Conservation (phyloP, 2,113 vertebrate species). For the Otolemur garnettii region DNA sequence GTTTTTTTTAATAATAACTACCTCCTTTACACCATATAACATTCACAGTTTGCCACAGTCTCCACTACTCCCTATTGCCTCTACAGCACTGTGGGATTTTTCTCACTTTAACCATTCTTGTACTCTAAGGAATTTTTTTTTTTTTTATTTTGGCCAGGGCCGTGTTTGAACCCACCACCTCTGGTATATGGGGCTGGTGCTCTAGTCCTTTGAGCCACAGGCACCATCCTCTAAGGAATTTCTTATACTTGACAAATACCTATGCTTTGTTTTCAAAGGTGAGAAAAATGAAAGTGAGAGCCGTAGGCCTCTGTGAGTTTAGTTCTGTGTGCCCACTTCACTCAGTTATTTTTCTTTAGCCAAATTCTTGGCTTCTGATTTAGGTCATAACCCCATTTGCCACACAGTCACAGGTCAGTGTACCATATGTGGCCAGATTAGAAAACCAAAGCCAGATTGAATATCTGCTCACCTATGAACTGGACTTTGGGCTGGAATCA, state of each 20-base stretch:
- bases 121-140: background rate
- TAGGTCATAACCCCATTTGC: background rate
- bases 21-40: background rate
- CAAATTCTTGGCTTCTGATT: background rate
- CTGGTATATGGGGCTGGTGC: no score
- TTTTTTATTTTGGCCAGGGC: no score
- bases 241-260: background rate
- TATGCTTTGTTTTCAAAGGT: background rate
- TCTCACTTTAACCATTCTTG: background rate
- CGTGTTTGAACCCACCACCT: no score
- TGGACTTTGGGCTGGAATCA: background rate
- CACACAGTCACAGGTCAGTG: background rate
- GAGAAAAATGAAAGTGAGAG: slow-evolving; percentile 1
- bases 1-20: background rate
- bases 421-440: background rate
- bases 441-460: background rate
- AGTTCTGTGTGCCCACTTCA: background rate
- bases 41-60: background rate
- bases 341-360: background rate
- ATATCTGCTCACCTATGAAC: background rate
- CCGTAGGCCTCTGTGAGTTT: background rate
- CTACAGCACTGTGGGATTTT: background rate
- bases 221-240: background rate
- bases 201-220: no score
- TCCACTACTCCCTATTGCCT: background rate